Conservation (phyloP, 2,113 vertebrate species). For the Protobothrops mucrosquamatus region DNA sequence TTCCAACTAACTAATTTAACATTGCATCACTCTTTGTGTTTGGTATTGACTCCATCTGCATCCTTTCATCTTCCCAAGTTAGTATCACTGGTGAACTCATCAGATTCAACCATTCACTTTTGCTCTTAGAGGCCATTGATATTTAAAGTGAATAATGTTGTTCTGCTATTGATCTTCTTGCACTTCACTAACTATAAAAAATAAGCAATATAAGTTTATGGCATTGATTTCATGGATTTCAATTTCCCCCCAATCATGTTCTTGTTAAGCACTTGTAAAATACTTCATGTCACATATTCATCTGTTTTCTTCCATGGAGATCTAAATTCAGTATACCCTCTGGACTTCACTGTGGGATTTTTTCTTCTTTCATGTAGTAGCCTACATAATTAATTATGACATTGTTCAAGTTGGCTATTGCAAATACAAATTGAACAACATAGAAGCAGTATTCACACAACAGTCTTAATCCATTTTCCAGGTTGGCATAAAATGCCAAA, state of each 20-base stretch:
- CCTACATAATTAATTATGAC: slow-evolving; percentile 39
- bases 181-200: slow-evolving; percentile 58
- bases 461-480: background rate
- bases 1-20: background rate
- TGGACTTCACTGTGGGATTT: slow-evolving; percentile 26
- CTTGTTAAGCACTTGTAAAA: slow-evolving; percentile 66
- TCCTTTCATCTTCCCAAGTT: background rate
- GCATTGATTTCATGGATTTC: slow-evolving; percentile 69
- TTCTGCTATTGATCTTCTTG: slow-evolving; percentile 63
- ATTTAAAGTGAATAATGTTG: slow-evolving; percentile 61
- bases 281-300: slow-evolving; percentile 40
- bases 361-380: background rate
- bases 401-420: slow-evolving; percentile 31
- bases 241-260: slow-evolving; percentile 55
- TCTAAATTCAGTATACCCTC: slow-evolving; percentile 9
- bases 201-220: slow-evolving; percentile 66
- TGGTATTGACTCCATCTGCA: background rate
- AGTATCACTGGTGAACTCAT: slow-evolving; percentile 26
- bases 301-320: slow-evolving; percentile 22
- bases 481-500: background rate
- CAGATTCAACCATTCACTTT: slow-evolving; percentile 7
- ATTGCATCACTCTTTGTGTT: background rate
- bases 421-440: slow-evolving; percentile 15
- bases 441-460: slow-evolving; percentile 21
- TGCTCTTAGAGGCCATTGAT: slow-evolving; percentile 59